Evolutionary conservation across 2,113 vertebrate species (phyloP), one percentile per base, ranked within the genome.

Genomic region (Chitala chitala): DNA sequence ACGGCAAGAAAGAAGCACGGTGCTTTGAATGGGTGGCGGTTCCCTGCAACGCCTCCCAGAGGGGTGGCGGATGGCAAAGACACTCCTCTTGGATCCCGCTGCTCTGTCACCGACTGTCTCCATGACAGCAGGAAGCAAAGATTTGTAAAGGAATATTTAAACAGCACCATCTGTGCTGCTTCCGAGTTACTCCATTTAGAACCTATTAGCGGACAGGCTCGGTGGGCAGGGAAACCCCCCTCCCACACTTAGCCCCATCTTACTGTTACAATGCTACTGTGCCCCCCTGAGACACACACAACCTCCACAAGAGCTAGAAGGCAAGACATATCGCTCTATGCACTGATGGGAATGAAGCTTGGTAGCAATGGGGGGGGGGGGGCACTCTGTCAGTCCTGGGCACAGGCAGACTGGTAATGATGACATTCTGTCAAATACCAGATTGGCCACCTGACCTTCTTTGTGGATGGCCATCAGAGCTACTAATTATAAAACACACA

Each of bases 141-240:
- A 33, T 69, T 64, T 55, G 44, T 51, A 69, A 76, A 54, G 38
- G 63, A 73, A 59, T 72, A 56, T 58, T 44, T 73, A 56, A 78
- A 65, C 36, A 69, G 54, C 64, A 61, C 73, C 61, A 78, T 72
- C 69, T 71, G 72, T 26, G 61, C 10, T 15, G 15, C n/a, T 17
- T 72, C 53, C 73, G 40, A 9, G 46, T 38, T 15, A 36, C 46
- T 65, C 29, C 24, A 68, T 68, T 75, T 72, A 72, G 64, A 72
- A 17, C 65, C 69, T 54, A 75, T 69, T 76, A 72, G 51, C 64
- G 56, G 31, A 42, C 55, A 75, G 26, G 15, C 5, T 12, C 12
- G 29, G 42, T 56, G 58, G 59, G 22, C 8, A 42, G 64, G 12
- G 42, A n/a, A 17, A 10, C 13, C 13, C 17, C 48, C 26, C 29